Evolutionary conservation across 2,797 vertebrate species (phyloP).

Genomic region (Sphaeramia orbicularis): DNA sequence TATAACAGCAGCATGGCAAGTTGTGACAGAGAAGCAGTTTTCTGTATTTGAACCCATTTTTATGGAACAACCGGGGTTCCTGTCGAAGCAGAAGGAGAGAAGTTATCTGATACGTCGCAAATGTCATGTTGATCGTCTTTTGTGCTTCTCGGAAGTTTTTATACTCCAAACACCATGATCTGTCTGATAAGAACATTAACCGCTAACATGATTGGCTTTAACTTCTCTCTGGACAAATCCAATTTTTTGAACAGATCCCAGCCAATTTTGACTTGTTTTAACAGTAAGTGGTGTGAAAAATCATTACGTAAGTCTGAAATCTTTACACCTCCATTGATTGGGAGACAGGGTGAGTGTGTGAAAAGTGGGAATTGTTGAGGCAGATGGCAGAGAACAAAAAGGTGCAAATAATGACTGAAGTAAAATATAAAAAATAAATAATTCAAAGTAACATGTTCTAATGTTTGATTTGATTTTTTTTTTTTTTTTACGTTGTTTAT

Average conservation of each 20-base stretch:
- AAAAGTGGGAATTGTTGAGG: conserved; percentile 32
- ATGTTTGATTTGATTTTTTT: not conserved
- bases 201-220: not conserved
- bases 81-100: not conserved
- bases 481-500: conserved; percentile 2
- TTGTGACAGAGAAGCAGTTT: conserved; percentile 9
- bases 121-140: conserved; percentile 1
- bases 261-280: conserved; percentile 46
- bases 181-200: conserved; percentile 4
- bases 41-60: conserved; percentile 33
- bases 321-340: conserved; percentile 37
- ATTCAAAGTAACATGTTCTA: not conserved
- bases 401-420: conserved; percentile 28
- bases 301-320: conserved; percentile 22
- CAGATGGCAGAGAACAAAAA: conserved; percentile 41
- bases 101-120: not conserved
- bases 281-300: conserved; percentile 34
- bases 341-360: conserved; percentile 39
- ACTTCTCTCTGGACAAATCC: conserved; percentile 16
- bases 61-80: conserved; percentile 14
- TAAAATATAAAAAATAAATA: conserved; percentile 3
- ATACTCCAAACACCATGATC: conserved; percentile 3
- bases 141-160: not conserved
- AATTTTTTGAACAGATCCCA: not conserved
- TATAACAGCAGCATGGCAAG: conserved; percentile 7